Base-by-base conservation (phyloP, 2,888 invertebrate genomes). In the Rotaria macrura region DNA sequence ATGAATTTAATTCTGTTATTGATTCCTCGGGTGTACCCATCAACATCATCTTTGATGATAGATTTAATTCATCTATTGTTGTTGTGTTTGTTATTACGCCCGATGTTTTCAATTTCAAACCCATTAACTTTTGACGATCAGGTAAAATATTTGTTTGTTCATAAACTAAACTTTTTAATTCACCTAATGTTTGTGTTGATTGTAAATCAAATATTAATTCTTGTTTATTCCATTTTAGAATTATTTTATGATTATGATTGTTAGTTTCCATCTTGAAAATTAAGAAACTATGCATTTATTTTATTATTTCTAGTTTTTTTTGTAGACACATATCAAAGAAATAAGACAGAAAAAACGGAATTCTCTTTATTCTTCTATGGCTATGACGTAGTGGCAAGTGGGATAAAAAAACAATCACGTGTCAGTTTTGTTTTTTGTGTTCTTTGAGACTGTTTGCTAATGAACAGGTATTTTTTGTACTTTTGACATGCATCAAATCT, bases 11-110 rank as follows among this genome's bases (percentile, higher is more conserved):
- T 87, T 87, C 88, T 87, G 90, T 90, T 87, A 91, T 88, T 85
- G 95, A 96, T 88, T 96, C 95, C 90, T 97, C 97, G 5, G 95
- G 92, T 0, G 96, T 96, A 0, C 97, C 97, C 93, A 97, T 96
- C 94, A 97, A 94, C 96, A 97, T 96, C 23, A 97, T 93, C 91
- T 96, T 96, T 0, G 94, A 93, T 90, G 96, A 96, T 49, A 97
- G 91, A 88, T 94, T 94, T 87, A 96, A 90, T 84, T 93, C 93
- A 0, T 83, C 74, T 1, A 87, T 84, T 79, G 83, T 49, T 49
- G 54, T 85, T 7, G 34, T 84, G 72, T 86, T 83, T 43, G 84
- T 49, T 20, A 84, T 84, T 20, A 54, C 34, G 79, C 84, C 74
- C 4, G 84, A 54, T 83, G 65, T 84, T 94, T 96, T 95, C 89